Base-by-base conservation (phyloP, 2,888 invertebrate species). In the Hydroisotoma schaefferi region DNA sequence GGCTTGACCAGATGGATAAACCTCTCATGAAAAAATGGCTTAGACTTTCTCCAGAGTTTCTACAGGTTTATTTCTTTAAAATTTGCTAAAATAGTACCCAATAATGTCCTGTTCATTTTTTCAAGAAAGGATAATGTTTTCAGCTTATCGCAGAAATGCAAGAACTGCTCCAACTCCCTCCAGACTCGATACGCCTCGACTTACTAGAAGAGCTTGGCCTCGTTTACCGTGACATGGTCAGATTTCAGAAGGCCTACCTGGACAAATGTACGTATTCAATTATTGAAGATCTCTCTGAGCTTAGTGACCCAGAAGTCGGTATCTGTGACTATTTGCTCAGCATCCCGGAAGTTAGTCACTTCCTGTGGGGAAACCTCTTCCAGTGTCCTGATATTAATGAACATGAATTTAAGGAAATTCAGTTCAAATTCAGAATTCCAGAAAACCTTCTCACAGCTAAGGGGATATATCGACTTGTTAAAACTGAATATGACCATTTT, bases 401-500 rank as follows among this genome's bases (percentile, higher is more conserved):
- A 10, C 69, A 72, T 40, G 29, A 62, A 12, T 72, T 64, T 38
- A 52, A 66, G 46, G 63, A 61, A 33, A 38, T 72, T 1, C 57
- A 65, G 8, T 70, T 72, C 43, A 57, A 63, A 48, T 72, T 72
- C 44, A 65, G 66, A 55, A 61, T 72, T 20, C 72, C 72, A 2
- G 69, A 72, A 20, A n/a, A 28, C 1, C 58, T 72, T 5, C 53
- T 72, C 1, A 59, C 61, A 1, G 55, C 55, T 2, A 63, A 60
- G 48, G 72, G 68, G 22, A 66, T 68, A 44, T 70, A 61, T 53
- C 53, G 62, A 22, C 62, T 65, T 2, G 56, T 64, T 18, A 70
- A 70, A 59, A 63, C 59, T 0, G 76, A 80, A 73, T 80, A 84
- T 54, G 85, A 86, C 65, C 80, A 85, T 66, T 79, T 83, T 37